These are phyloP conservation scores for Sinopyrophorus schimmeli DNA, from an alignment of 2,888 invertebrate genomes.

Conservation along the genomic window DNA sequence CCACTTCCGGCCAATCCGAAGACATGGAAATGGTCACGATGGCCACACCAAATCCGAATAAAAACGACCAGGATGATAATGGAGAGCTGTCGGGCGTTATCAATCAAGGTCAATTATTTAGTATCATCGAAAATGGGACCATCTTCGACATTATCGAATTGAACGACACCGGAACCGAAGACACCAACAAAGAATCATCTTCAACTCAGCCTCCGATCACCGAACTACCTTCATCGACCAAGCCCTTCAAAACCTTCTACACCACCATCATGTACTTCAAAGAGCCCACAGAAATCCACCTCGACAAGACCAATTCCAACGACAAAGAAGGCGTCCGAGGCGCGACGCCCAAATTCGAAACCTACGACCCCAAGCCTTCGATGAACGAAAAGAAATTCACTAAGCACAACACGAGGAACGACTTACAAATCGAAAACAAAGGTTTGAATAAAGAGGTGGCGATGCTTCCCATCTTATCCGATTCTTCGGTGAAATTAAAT, in stretches of 20 bases:
- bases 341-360: constrained; percentile 38
- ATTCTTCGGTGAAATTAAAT: constrained; percentile 47
- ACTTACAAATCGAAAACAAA: constrained; percentile 34
- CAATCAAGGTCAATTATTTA: constrained; percentile 54
- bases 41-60: constrained; percentile 34
- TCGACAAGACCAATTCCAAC: constrained; percentile 39
- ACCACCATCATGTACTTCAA: constrained; percentile 43
- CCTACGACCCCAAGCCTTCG: constrained; percentile 24
- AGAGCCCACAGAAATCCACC: constrained; percentile 42
- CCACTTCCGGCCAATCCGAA: constrained; percentile 33
- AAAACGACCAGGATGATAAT: constrained; percentile 28
- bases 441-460: constrained; percentile 50
- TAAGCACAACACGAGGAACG: constrained; percentile 35
- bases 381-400: constrained; percentile 29
- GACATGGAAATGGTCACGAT: constrained; percentile 33
- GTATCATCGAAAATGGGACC: constrained; percentile 54
- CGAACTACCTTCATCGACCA: constrained; percentile 14
- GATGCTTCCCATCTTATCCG: constrained; percentile 46
- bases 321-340: constrained; percentile 35
- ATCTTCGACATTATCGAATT: constrained; percentile 54
- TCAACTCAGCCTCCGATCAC: constrained; percentile 25
- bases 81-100: constrained; percentile 53
- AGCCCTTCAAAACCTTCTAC: constrained; percentile 31
- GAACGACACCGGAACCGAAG: constrained; percentile 49
- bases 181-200: constrained; percentile 35